A percentile compares a stretch with the other conserved stretches of the same genome.
Conservation (phyloP, 2,797 vertebrate genomes). For the Lagocephalus sceleratus region DNA sequence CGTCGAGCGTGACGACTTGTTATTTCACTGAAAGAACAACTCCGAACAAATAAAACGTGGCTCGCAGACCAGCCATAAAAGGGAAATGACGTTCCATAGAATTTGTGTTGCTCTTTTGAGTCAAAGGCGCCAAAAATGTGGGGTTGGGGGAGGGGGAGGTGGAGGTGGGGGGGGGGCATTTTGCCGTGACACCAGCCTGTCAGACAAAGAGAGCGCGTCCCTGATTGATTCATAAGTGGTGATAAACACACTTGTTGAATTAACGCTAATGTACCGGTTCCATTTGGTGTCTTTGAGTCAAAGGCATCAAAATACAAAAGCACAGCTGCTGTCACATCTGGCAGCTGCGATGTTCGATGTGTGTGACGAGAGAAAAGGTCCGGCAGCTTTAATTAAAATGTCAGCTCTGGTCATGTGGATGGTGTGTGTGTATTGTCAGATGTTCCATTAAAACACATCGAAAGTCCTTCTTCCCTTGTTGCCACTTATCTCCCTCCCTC, state of each 20-base stretch:
- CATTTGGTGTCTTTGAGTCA: slow-evolving; percentile 21
- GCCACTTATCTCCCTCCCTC: slow-evolving; percentile 35
- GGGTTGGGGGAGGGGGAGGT: too few relatives aligned
- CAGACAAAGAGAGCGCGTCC: slow-evolving; percentile 9
- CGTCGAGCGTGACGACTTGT: too few relatives aligned
- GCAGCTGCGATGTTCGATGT: slow-evolving; percentile 58
- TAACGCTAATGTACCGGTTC: slow-evolving; percentile 28
- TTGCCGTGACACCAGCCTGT: not conserved
- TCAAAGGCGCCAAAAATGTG: not conserved
- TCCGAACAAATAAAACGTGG: too few relatives aligned
- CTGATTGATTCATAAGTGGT: slow-evolving; percentile 34
- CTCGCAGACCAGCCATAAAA: too few relatives aligned
- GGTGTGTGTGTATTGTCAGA: slow-evolving; percentile 22
- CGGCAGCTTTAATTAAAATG: slow-evolving; percentile 54
- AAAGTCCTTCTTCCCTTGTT: slow-evolving; percentile 41
- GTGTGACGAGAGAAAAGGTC: slow-evolving; percentile 45
- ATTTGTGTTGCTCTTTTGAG: too few relatives aligned
- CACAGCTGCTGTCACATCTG: slow-evolving; percentile 66
- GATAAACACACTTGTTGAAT: slow-evolving; percentile 40
- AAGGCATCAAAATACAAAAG: slow-evolving; percentile 29
- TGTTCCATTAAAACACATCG: slow-evolving; percentile 48
- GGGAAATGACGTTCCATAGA: too few relatives aligned
- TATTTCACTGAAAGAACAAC: too few relatives aligned
- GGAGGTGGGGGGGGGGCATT: not conserved
- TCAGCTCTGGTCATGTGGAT: slow-evolving; percentile 47